These are phyloP conservation scores for Caenorhabditis latens DNA, from an alignment of 1,140 invertebrate genomes.

Conservation along the genomic window DNA sequence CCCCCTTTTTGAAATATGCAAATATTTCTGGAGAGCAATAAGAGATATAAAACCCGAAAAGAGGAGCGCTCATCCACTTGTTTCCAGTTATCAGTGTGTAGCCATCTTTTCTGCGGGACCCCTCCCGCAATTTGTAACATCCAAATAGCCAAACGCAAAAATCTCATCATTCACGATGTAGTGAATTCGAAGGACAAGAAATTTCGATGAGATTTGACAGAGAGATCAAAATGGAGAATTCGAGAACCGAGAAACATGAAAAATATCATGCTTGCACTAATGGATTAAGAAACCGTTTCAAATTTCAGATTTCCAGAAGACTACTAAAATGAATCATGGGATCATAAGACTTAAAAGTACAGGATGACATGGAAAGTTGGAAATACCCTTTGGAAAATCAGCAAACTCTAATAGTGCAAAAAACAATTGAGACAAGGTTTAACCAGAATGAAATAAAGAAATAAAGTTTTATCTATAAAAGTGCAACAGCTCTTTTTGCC, in stretches of 20 bases:
- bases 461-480: no score
- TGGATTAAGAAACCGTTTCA: not conserved
- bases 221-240: not conserved
- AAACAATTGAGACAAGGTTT: no score
- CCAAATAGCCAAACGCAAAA: not conserved
- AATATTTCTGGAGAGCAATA: conserved; percentile 52
- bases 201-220: not conserved
- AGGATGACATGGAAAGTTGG: no score
- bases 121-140: conserved; percentile 23
- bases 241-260: not conserved
- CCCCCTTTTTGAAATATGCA: conserved; percentile 22
- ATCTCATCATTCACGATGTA: conserved; percentile 52
- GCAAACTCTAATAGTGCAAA: no score
- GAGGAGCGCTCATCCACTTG: conserved; percentile 24
- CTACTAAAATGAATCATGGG: not conserved
- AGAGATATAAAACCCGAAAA: conserved; percentile 22
- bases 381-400: no score
- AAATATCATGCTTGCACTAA: conserved; percentile 6
- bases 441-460: no score
- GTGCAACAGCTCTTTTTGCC: no score
- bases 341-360: no score
- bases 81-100: conserved; percentile 45
- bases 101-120: conserved; percentile 5
- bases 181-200: not conserved
- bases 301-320: no score